A percentile compares a stretch with the other conserved stretches of the same genome.
Evolutionary conservation across 2,113 vertebrate genomes (phyloP).

Genomic region (Anhinga anhinga): DNA sequence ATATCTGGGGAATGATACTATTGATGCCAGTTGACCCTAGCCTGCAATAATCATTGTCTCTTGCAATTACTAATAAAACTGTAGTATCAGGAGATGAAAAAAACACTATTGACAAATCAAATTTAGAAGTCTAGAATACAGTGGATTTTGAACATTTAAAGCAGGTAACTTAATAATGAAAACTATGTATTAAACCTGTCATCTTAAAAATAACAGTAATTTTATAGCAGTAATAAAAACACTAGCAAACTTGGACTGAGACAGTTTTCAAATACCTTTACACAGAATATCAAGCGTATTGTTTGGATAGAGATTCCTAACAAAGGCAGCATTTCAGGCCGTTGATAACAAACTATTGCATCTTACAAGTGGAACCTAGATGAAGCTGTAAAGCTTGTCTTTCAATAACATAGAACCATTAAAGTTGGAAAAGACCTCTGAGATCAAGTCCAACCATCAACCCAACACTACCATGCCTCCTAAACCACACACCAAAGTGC

Average conservation of each 20-base stretch:
- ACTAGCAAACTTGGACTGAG: not conserved
- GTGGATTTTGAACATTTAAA: not conserved
- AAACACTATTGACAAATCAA: not conserved
- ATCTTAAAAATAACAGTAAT: not conserved
- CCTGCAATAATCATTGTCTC: not conserved
- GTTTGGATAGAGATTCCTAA: not conserved
- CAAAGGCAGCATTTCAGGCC: not conserved
- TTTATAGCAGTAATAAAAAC: slow-evolving; percentile 1
- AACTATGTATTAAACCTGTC: not conserved
- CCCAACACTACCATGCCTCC: too few species aligned
- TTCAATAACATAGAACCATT: not conserved
- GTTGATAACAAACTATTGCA: slow-evolving; percentile 1
- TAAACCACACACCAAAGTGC: too few species aligned
- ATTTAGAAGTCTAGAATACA: not conserved
- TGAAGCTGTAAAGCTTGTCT: not conserved
- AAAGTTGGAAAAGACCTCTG: too few species aligned
- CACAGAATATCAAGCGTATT: not conserved
- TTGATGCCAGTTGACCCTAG: not conserved
- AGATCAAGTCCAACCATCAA: too few species aligned
- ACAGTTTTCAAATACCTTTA: slow-evolving; percentile 14
- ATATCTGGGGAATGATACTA: not conserved
- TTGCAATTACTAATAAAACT: not conserved
- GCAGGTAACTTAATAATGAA: slow-evolving; percentile 1
- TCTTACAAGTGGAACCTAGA: not conserved
- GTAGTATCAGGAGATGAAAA: not conserved